Conservation (phyloP, 2,113 vertebrate genomes). For the Marmota monax region DNA sequence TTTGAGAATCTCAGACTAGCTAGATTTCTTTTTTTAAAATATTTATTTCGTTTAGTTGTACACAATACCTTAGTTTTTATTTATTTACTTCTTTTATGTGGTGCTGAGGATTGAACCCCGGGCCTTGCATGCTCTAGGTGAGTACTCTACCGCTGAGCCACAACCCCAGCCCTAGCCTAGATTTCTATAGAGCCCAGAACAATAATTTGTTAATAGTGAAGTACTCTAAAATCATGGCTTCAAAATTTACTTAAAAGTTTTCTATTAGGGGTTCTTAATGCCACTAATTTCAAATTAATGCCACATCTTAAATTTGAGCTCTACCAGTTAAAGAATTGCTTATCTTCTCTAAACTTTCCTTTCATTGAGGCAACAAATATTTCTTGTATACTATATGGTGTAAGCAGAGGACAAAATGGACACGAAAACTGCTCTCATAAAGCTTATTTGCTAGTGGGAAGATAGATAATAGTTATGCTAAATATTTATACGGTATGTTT, state of each 20-base stretch:
- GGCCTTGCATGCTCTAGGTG: too few relatives aligned
- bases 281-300: neutral
- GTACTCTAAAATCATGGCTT: neutral
- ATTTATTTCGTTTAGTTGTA: too few relatives aligned
- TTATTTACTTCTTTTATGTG: too few relatives aligned
- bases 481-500: neutral
- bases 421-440: neutral
- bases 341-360: neutral
- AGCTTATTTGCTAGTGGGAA: constrained; percentile 22
- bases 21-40: neutral
- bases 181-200: neutral
- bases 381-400: neutral
- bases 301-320: neutral
- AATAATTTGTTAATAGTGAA: neutral
- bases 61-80: too few relatives aligned
- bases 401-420: neutral
- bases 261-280: neutral
- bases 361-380: neutral
- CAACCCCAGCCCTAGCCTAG: too few relatives aligned
- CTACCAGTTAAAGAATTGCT: neutral
- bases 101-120: too few relatives aligned
- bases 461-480: neutral
- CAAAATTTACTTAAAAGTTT: neutral
- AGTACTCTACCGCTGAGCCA: too few relatives aligned
- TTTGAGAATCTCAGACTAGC: neutral